Percentiles rank a stretch among this genome's conserved stretches.
phyloP scores from a whole-genome alignment of 2,888 invertebrate species.

The Caenorhabditis afra region DNA sequence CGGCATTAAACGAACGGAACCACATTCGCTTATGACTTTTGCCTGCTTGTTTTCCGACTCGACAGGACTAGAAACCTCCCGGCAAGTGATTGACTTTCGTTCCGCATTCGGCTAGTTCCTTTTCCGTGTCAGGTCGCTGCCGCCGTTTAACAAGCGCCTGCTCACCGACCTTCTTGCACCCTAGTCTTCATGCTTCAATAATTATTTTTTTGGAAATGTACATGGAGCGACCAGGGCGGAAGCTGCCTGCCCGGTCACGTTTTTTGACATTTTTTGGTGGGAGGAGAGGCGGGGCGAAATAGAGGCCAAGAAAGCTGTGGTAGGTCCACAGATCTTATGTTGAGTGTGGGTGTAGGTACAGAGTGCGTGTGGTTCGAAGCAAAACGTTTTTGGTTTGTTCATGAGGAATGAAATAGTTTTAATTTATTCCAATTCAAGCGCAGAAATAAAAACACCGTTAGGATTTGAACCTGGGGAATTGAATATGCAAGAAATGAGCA shows the following conservation, averaged over 20 bases:
- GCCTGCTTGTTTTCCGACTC: constrained; percentile 33
- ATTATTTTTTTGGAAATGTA: constrained; percentile 35
- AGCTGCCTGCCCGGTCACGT: constrained; percentile 36
- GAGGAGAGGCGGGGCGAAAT: not conserved
- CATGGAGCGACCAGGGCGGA: constrained; percentile 15
- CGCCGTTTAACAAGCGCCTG: constrained; percentile 11
- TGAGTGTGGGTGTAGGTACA: not conserved
- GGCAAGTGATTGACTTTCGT: constrained; percentile 50
- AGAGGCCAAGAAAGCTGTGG: constrained; percentile 30
- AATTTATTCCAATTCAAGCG: not conserved
- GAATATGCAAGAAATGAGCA: not conserved
- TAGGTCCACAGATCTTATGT: constrained; percentile 16
- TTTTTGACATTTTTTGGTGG: constrained; percentile 29
- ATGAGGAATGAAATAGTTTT: not conserved
- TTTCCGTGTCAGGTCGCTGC: constrained; percentile 28
- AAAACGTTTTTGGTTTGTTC: not conserved
- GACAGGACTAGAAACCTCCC: constrained; percentile 22
- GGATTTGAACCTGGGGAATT: not conserved
- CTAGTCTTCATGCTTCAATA: constrained; percentile 45
- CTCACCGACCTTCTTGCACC: constrained; percentile 11
- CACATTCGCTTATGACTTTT: constrained; percentile 40
- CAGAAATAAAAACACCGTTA: constrained; percentile 1
- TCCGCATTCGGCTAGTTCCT: constrained; percentile 33
- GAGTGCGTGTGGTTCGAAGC: too few relatives aligned
- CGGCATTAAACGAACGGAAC: constrained; percentile 16